These are phyloP conservation scores for Amblyjoppa proteus DNA, from an alignment of 2,888 invertebrate species.

Conservation along the genomic window DNA sequence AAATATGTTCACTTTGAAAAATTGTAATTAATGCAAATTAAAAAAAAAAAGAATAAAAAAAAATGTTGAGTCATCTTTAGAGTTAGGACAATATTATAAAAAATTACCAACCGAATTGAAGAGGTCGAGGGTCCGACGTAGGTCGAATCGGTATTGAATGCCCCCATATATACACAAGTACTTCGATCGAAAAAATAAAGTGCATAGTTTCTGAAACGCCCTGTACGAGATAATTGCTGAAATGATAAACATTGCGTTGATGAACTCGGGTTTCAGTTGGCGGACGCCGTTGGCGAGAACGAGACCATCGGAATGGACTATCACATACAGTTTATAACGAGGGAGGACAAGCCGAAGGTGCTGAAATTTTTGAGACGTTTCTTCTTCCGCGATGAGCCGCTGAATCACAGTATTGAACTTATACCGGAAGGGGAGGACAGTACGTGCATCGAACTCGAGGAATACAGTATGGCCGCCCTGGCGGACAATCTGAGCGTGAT, in stretches of 20 bases:
- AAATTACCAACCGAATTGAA: too few species aligned
- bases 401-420: constrained; percentile 88
- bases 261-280: constrained; percentile 76
- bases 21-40: too few species aligned
- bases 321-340: constrained; percentile 84
- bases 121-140: too few species aligned
- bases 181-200: background rate
- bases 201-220: constrained; percentile 20
- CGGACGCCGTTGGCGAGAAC: constrained; percentile 74
- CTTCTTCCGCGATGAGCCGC: constrained; percentile 91
- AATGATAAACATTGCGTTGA: constrained; percentile 66
- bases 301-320: constrained; percentile 81
- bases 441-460: constrained; percentile 88
- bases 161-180: background rate
- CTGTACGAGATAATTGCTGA: constrained; percentile 45
- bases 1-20: too few species aligned
- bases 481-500: constrained; percentile 88
- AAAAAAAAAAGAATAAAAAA: too few species aligned
- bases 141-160: too few species aligned
- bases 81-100: too few species aligned
- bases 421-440: constrained; percentile 87
- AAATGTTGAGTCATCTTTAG: too few species aligned
- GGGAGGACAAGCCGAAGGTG: constrained; percentile 86
- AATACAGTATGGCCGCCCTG: constrained; percentile 87
- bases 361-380: constrained; percentile 87